Base-by-base conservation (phyloP, 2,113 vertebrate genomes). In the Oryzias javanicus region DNA sequence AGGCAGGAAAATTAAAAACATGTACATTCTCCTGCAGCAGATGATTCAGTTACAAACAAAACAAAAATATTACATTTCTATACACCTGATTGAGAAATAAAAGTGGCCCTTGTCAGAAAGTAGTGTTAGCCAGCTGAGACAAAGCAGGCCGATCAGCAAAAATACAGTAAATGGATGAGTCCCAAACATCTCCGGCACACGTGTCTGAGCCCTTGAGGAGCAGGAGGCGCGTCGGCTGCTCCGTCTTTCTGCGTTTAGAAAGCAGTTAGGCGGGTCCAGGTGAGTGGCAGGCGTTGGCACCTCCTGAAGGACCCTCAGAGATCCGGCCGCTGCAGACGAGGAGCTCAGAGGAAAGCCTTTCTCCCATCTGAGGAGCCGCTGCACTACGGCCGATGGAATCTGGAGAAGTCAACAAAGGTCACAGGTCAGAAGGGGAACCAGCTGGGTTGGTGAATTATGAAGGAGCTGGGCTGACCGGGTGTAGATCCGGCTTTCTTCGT, bases 401-500 rank as follows among this genome's bases (percentile, higher is more conserved):
- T 98, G 72, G 53, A 81, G 79, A 6, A 69, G 1, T 27, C 4
- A 51, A 18, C 7, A 60, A 69, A 67, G 14, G 7, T 45, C 25
- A 42, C 10, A 55, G 5, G 16, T 6, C 18, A 4, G 10, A 46
- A 14, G 6, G n/a, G 10, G 3, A 15, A 44, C 60, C 13, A 47
- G 46, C 10, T 4, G 53, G 40, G 19, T 40, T 35, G 6, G 8
- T 67, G 44, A 68, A 51, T 1, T 17, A 35, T 25, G 25, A 14
- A 49, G 24, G 10, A 24, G 16, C 0, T 8, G 53, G 55, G 24
- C 81, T 70, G 67, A 98, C 97, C 97, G 93, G 18, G 96, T 99
- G 79, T 96, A 98, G 77, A 96, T 94, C 83, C 89, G 94, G 93
- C 97, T 99, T 0, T 98, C 93, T 73, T 94, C 93, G 0, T 99